phyloP scores from a whole-genome alignment of 1,140 invertebrate species.

The Pygmarrhopalites habei region DNA sequence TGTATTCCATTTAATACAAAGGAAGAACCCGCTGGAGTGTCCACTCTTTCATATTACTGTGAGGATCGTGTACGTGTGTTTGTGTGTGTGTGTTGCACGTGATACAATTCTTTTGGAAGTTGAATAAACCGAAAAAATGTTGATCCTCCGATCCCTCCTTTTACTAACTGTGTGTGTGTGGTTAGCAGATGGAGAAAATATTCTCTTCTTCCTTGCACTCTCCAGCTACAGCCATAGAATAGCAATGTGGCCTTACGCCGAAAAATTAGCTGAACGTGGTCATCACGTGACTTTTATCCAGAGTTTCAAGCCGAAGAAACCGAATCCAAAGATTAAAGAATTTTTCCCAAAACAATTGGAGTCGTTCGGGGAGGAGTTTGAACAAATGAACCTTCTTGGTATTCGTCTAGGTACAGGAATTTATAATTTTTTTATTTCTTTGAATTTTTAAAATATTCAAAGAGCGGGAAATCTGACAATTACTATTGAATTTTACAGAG shows the following conservation, averaged over 20 bases:
- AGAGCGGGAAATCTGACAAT: too few species aligned
- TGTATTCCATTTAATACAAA: too few species aligned
- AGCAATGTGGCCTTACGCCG: constrained; percentile 17
- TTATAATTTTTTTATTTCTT: not conserved
- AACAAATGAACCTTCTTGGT: not conserved
- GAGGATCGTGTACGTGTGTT: too few species aligned
- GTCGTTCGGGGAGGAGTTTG: not conserved
- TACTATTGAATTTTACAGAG: too few species aligned
- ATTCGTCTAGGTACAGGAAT: not conserved
- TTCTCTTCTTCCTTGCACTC: constrained; percentile 25
- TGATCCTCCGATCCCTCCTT: too few species aligned
- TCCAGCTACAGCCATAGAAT: constrained; percentile 24
- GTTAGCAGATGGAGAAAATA: constrained; percentile 19
- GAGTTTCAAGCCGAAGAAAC: constrained; percentile 14
- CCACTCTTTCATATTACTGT: too few species aligned
- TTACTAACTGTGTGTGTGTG: too few species aligned
- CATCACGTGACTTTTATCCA: constrained; percentile 29
- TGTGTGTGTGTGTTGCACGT: too few species aligned
- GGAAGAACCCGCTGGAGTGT: too few species aligned
- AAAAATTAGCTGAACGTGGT: constrained; percentile 17
- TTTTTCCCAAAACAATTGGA: constrained; percentile 6
- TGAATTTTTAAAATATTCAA: too few species aligned
- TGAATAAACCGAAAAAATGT: too few species aligned
- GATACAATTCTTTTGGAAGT: too few species aligned
- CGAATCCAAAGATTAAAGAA: not conserved